These are phyloP conservation scores for Agrotis exclamationis DNA, from an alignment of 2,888 invertebrate species.

Conservation along the genomic window DNA sequence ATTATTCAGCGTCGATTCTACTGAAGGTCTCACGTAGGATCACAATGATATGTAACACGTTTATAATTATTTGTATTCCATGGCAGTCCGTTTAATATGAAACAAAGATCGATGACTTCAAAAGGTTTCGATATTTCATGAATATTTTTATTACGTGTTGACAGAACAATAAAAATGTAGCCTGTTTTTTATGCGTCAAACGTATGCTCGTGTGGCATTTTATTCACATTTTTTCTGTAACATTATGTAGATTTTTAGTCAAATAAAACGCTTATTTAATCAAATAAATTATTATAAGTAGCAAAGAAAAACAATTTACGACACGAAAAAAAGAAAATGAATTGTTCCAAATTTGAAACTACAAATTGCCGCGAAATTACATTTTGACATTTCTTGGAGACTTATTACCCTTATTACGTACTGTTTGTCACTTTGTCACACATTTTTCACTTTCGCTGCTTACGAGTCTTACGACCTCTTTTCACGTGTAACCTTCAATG, in stretches of 20 bases:
- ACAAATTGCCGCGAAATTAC: conserved; percentile 28
- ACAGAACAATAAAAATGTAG: conserved; percentile 39
- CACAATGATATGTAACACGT: conserved; percentile 51
- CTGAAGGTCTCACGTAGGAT: conserved; percentile 69
- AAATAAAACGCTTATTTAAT: background rate
- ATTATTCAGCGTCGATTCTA: conserved; percentile 69
- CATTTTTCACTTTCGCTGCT: conserved; percentile 32
- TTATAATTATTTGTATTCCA: conserved; percentile 60
- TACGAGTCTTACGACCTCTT: conserved; percentile 29
- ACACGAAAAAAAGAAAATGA: conserved; percentile 14
- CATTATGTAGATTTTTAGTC: background rate
- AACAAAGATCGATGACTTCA: conserved; percentile 59
- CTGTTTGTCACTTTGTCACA: conserved; percentile 1
- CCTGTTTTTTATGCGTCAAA: conserved; percentile 27
- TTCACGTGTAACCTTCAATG: conserved; percentile 47
- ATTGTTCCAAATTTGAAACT: conserved; percentile 34
- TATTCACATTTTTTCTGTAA: background rate
- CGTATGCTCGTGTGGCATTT: conserved; percentile 13
- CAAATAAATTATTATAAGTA: background rate
- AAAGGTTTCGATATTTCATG: conserved; percentile 49
- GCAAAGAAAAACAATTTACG: background rate
- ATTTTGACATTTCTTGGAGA: conserved; percentile 22
- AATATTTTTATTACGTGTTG: conserved; percentile 34
- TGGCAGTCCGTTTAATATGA: conserved; percentile 35
- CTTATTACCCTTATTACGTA: background rate